Conservation (phyloP, 2,797 vertebrate species). For the Hozukius guyotensis region DNA sequence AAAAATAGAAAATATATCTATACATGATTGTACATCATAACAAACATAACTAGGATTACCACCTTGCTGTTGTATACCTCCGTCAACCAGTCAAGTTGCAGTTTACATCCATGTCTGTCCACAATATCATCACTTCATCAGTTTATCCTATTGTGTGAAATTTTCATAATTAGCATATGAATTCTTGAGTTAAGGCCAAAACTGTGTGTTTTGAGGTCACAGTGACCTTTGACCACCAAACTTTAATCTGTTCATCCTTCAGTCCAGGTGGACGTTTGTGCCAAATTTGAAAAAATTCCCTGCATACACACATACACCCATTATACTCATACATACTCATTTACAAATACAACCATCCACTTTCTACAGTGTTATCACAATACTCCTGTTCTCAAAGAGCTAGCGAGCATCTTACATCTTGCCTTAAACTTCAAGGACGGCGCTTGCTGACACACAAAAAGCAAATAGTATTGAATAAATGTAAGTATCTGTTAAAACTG, state of each 20-base stretch:
- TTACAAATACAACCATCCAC: neutral
- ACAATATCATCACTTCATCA: neutral
- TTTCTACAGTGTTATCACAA: neutral
- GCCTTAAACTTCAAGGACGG: neutral
- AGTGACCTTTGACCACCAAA: neutral
- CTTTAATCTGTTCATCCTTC: rapidly evolving
- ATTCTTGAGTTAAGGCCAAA: neutral
- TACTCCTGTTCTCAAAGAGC: neutral
- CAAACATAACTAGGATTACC: neutral
- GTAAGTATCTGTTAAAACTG: neutral
- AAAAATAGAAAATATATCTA: neutral
- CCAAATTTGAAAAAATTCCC: neutral
- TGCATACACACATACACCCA: neutral
- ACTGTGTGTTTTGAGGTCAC: neutral
- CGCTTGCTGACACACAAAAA: neutral
- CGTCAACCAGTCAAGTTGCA: neutral
- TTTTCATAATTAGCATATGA: neutral
- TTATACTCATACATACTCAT: neutral
- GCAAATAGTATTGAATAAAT: too few species aligned
- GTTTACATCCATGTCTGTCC: neutral
- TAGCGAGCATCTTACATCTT: neutral
- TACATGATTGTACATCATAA: neutral
- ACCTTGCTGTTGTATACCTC: rapidly evolving
- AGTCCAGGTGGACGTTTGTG: neutral
- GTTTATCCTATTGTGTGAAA: too few species aligned